A percentile compares a stretch with the other conserved stretches of the same genome.
phyloP scores from a whole-genome alignment of 2,888 invertebrate genomes.

The Gastrophysa polygoni region DNA sequence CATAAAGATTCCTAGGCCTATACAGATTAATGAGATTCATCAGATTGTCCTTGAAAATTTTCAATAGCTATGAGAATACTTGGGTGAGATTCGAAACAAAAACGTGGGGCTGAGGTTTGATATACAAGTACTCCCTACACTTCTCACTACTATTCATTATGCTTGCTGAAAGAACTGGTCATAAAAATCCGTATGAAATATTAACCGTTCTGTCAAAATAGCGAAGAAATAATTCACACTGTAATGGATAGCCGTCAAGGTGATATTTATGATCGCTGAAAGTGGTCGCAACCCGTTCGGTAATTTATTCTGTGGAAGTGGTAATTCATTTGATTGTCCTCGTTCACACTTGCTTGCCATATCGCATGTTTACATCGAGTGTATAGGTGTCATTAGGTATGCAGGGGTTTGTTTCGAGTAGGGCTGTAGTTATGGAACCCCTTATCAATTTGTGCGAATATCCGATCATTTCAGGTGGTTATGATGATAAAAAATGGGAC shows the following conservation, averaged over 20 bases:
- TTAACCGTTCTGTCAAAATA: conserved; percentile 33
- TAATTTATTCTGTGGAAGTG: conserved; percentile 52
- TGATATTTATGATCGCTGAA: conserved; percentile 49
- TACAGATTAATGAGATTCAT: too few relatives aligned
- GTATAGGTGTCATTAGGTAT: conserved; percentile 17
- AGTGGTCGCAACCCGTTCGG: conserved; percentile 49
- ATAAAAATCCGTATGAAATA: conserved; percentile 29
- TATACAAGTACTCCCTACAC: too few relatives aligned
- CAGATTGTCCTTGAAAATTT: too few relatives aligned
- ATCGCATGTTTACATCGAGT: conserved; percentile 52
- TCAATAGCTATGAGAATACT: too few relatives aligned
- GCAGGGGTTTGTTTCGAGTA: not conserved
- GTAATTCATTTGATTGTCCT: conserved; percentile 56
- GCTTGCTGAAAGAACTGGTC: not conserved
- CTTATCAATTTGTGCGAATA: not conserved
- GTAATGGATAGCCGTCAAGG: conserved; percentile 42
- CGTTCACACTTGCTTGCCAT: conserved; percentile 50
- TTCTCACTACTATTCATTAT: too few relatives aligned
- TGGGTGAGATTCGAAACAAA: too few relatives aligned
- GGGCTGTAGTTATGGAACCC: not conserved
- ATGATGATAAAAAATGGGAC: not conserved
- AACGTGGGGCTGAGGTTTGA: too few relatives aligned
- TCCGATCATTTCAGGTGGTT: not conserved
- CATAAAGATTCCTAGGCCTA: too few relatives aligned
- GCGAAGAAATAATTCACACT: conserved; percentile 35